Conservation (phyloP, 2,113 vertebrate species). For the Rhinogobius similis region DNA sequence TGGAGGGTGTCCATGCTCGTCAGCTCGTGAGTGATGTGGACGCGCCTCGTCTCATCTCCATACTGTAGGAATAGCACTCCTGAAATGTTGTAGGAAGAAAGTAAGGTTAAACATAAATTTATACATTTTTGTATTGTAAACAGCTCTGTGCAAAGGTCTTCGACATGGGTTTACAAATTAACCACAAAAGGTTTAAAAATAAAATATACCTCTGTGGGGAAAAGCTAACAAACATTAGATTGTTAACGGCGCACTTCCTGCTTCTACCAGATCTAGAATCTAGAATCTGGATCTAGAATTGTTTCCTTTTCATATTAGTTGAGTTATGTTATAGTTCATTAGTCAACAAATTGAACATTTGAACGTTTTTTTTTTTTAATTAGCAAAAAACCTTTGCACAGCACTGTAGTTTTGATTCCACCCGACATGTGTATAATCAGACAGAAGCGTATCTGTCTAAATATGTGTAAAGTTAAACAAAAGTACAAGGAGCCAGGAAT, state of each 20-base stretch:
- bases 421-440: not conserved
- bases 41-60: slow-evolving; percentile 93
- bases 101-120: slow-evolving; percentile 3
- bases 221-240: no score
- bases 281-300: no score
- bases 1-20: slow-evolving; percentile 98
- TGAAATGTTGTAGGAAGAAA: slow-evolving; percentile 46
- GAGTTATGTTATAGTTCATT: no score
- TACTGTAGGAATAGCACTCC: slow-evolving; percentile 98
- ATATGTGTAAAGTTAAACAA: not conserved
- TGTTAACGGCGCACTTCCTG: no score
- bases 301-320: no score
- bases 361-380: no score
- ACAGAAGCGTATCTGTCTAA: not conserved
- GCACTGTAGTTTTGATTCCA: not conserved
- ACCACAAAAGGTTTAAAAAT: not conserved
- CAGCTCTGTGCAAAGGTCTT: not conserved
- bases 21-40: slow-evolving; percentile 98
- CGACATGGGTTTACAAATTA: not conserved
- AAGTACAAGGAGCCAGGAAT: not conserved
- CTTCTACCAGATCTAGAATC: no score
- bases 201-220: no score
- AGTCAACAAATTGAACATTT: not conserved
- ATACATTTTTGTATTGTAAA: not conserved
- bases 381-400: not conserved